Conservation (phyloP, 2,888 invertebrate species). For the Seira ritae region DNA sequence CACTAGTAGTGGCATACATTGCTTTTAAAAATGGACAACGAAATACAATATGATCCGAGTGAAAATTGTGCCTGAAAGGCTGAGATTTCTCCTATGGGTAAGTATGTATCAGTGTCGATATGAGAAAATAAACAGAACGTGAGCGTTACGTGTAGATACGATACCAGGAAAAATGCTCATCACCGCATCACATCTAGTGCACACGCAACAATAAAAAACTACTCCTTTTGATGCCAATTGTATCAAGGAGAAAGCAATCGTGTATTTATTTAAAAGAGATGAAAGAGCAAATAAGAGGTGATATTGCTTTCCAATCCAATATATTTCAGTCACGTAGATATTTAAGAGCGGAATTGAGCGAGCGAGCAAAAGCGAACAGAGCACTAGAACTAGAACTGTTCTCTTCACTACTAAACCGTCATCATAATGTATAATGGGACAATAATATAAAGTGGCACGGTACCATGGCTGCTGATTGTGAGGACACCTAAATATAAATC, state of each 20-base stretch:
- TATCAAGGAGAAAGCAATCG: slow-evolving; percentile 1
- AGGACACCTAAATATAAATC: slow-evolving; percentile 5
- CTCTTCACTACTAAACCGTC: too few species aligned
- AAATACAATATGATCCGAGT: neutral
- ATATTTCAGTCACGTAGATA: slow-evolving; percentile 45
- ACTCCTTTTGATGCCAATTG: neutral
- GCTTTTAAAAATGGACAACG: too few species aligned
- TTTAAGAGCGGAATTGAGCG: slow-evolving; percentile 21
- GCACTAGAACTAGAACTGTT: too few species aligned
- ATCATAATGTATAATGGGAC: neutral
- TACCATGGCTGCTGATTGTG: slow-evolving; percentile 13
- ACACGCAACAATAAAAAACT: neutral
- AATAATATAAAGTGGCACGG: too few species aligned
- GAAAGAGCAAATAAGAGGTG: slow-evolving; percentile 11
- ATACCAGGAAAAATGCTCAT: neutral
- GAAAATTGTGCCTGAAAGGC: neutral
- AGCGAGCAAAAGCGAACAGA: too few species aligned
- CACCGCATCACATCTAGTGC: neutral
- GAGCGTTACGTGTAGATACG: neutral
- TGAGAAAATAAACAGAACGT: neutral
- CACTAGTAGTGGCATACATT: too few species aligned
- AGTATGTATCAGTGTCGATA: neutral
- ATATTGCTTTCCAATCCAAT: slow-evolving; percentile 7
- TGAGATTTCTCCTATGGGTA: neutral
- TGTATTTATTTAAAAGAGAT: slow-evolving; percentile 6